A percentile compares a stretch with the other conserved stretches of the same genome.
These are phyloP conservation scores for Adelosebastes latens DNA, from an alignment of 2,797 vertebrate species.

Conservation along the genomic window DNA sequence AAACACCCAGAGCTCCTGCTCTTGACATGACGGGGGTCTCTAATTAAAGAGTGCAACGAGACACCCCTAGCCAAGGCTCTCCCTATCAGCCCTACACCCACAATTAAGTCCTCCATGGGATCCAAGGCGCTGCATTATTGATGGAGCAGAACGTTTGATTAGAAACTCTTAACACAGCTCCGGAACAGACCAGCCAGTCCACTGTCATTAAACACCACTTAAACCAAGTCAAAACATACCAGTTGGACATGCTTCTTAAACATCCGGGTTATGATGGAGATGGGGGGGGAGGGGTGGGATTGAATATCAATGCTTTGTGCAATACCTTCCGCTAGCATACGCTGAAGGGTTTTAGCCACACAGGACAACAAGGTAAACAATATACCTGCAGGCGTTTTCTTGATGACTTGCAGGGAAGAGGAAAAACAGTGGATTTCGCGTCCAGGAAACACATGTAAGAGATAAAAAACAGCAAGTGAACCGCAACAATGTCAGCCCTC, in stretches of 20 bases:
- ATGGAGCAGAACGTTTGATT: slow-evolving; percentile 84
- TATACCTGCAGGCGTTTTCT: slow-evolving; percentile 60
- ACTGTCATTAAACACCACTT: slow-evolving; percentile 85
- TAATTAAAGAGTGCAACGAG: slow-evolving; percentile 82
- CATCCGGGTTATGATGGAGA: slow-evolving; percentile 76
- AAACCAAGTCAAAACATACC: slow-evolving; percentile 82
- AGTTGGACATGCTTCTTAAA: slow-evolving; percentile 76
- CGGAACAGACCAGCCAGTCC: slow-evolving; percentile 77
- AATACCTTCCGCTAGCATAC: slow-evolving; percentile 43
- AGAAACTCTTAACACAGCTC: slow-evolving; percentile 81
- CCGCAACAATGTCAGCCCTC: slow-evolving; percentile 70
- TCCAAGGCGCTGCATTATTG: slow-evolving; percentile 82
- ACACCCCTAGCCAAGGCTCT: slow-evolving; percentile 73
- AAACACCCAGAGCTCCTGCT: slow-evolving; percentile 70
- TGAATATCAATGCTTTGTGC: slow-evolving; percentile 68
- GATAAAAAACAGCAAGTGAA: slow-evolving; percentile 71
- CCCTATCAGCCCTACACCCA: slow-evolving; percentile 78
- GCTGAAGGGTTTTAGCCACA: slow-evolving; percentile 38
- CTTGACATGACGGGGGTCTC: slow-evolving; percentile 78
- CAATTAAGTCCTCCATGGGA: slow-evolving; percentile 78
- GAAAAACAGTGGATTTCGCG: slow-evolving; percentile 61
- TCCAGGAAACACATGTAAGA: slow-evolving; percentile 74
- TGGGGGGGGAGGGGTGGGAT: slow-evolving; percentile 37
- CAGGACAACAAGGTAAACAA: slow-evolving; percentile 55
- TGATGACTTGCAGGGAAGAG: slow-evolving; percentile 66